phyloP scores from a whole-genome alignment of 2,113 vertebrate species.

The Phalacrocorax brasilianus region DNA sequence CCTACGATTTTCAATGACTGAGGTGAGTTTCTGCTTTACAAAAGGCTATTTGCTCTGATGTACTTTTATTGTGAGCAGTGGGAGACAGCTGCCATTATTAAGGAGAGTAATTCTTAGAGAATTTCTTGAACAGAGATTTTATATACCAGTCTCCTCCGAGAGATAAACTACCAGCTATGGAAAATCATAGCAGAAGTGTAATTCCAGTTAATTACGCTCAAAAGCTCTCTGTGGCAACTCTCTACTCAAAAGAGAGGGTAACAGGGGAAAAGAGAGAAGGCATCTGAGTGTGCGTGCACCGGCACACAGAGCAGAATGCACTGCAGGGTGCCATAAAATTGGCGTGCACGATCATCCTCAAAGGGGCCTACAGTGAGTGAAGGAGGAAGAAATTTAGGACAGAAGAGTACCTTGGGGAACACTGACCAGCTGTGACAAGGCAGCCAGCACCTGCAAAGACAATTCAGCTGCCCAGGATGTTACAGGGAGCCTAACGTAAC shows the following conservation, averaged over 20 bases:
- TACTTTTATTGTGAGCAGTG: neutral
- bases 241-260: neutral
- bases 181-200: neutral
- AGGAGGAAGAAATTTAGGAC: neutral
- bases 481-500: neutral
- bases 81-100: neutral
- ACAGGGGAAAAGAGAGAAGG: neutral
- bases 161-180: neutral
- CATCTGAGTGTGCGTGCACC: accelerated
- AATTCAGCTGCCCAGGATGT: neutral
- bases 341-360: neutral
- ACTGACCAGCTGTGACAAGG: neutral
- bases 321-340: neutral
- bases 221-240: neutral
- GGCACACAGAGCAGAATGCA: neutral
- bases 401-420: neutral
- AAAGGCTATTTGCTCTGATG: neutral
- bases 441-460: neutral
- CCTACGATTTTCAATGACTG: neutral
- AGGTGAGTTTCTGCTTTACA: neutral
- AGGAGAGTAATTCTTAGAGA: neutral
- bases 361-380: neutral
- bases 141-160: neutral
- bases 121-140: neutral
- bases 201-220: neutral